phyloP scores from a whole-genome alignment of 2,113 vertebrate species.

The Sylvia atricapilla region DNA sequence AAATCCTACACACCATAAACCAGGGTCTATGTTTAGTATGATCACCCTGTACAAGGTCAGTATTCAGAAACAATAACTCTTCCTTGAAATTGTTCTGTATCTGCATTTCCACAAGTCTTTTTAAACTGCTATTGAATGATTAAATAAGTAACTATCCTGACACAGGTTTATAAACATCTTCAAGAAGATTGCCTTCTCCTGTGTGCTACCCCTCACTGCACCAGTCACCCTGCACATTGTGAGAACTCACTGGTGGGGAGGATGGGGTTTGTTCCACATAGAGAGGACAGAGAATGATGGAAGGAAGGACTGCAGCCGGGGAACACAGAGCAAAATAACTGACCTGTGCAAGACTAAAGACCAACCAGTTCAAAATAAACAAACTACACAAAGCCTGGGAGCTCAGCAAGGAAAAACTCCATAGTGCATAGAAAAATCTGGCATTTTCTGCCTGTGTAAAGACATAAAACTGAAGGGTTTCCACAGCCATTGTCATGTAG shows the following conservation, averaged over 20 bases:
- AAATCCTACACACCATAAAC: not conserved
- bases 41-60: not conserved
- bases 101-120: not conserved
- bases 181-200: not conserved
- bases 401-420: not conserved
- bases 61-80: not conserved
- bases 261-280: not conserved
- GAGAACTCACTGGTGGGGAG: not conserved
- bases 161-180: not conserved
- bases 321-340: not conserved
- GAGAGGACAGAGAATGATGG: not conserved
- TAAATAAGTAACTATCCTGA: not conserved
- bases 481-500: not conserved
- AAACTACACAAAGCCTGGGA: not conserved
- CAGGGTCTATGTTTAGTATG: not conserved
- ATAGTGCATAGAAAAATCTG: not conserved
- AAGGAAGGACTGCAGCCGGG: not conserved
- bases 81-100: not conserved
- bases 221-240: too few relatives aligned
- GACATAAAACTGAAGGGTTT: not conserved
- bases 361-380: not conserved
- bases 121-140: not conserved
- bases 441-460: not conserved
- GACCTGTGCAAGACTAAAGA: not conserved
- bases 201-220: not conserved